A percentile compares a stretch with the other conserved stretches of the same genome.
phyloP scores from a whole-genome alignment of 2,888 invertebrate genomes.

The Limnephilus auricula region DNA sequence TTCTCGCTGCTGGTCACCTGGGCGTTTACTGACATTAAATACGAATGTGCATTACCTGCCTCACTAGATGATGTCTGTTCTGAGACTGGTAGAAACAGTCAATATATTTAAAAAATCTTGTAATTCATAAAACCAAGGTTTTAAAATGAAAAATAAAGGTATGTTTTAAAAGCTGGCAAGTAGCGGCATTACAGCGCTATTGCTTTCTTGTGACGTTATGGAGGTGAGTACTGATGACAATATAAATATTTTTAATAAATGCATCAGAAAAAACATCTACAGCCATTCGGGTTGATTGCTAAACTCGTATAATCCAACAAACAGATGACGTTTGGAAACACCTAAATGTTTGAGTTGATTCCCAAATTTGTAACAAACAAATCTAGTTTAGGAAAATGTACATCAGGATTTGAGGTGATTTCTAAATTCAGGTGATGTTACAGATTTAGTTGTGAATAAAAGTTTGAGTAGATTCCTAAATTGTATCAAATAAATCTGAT shows the following conservation, averaged over 20 bases:
- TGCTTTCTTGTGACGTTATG: background rate
- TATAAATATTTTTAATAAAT: background rate
- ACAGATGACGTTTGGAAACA: background rate
- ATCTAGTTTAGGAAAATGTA: too few species aligned
- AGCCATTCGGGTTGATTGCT: background rate
- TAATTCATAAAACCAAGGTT: background rate
- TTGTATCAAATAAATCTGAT: too few species aligned
- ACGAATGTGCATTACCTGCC: too few species aligned
- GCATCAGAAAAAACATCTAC: background rate
- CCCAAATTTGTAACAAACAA: background rate
- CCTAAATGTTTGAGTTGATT: background rate
- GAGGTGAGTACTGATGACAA: background rate
- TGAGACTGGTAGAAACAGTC: too few species aligned
- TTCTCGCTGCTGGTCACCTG: too few species aligned
- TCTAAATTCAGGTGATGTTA: too few species aligned
- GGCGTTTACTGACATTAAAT: too few species aligned
- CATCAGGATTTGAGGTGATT: too few species aligned
- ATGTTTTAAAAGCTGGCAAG: background rate
- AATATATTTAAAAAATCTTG: too few species aligned
- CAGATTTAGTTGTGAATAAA: too few species aligned
- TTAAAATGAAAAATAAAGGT: background rate
- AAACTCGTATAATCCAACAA: background rate
- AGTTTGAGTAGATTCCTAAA: too few species aligned
- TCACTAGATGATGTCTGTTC: too few species aligned
- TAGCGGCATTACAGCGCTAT: background rate